Conservation (phyloP, 2,113 vertebrate species). For the Hydrolagus affinis region DNA sequence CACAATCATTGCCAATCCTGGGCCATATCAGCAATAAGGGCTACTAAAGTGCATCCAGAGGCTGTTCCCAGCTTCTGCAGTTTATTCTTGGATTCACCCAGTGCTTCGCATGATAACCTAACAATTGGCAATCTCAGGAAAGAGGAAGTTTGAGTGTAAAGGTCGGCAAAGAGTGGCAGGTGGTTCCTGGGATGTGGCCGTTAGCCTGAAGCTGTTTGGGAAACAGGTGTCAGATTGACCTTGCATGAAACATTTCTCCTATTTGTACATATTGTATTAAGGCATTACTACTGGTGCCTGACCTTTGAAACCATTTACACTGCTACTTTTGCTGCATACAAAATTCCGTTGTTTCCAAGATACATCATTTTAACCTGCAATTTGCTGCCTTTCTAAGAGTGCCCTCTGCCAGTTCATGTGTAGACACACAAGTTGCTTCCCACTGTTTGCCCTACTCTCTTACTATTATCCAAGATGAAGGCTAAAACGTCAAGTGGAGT, state of each 20-base stretch:
- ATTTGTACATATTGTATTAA: background rate
- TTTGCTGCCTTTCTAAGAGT: constrained; percentile 1
- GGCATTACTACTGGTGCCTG: background rate
- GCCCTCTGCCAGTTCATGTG: background rate
- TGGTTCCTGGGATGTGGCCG: background rate
- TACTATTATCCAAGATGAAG: background rate
- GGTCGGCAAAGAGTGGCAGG: background rate
- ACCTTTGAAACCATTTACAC: constrained; percentile 6
- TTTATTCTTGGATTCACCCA: too few relatives aligned
- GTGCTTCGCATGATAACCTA: background rate
- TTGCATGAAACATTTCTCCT: background rate
- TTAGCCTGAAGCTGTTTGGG: background rate
- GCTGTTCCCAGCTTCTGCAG: background rate
- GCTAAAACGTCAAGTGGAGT: background rate
- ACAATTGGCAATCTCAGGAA: background rate
- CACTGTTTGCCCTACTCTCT: background rate
- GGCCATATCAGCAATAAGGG: background rate
- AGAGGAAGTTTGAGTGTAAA: background rate
- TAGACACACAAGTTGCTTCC: background rate
- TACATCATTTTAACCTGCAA: background rate
- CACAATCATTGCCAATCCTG: background rate
- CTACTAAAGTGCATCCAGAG: background rate
- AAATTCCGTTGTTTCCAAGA: background rate
- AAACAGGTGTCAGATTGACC: background rate
- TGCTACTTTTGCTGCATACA: background rate